Base-by-base conservation (phyloP, 64 coral and sea anemone species). In the Anthopleura sola region DNA sequence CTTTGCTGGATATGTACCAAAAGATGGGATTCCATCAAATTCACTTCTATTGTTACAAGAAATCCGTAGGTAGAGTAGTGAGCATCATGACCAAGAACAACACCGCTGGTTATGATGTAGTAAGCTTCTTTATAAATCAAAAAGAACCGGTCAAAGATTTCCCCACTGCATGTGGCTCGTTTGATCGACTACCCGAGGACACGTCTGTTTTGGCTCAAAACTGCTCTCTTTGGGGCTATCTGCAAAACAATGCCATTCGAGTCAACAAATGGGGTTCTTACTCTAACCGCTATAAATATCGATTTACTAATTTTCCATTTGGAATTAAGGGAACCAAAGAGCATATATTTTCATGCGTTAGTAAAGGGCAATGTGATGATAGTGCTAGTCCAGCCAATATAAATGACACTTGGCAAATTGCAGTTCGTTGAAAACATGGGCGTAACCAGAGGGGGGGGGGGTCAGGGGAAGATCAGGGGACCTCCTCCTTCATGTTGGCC, bases 1-100 rank as follows among this genome's bases (percentile, higher is more conserved):
- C 60, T 23, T 24, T 64, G 60, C 24, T 64, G 60, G 60, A 64
- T 64, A 64, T 64, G 4, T 23, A n/a, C 20, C 60, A 26, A 64
- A 64, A 64, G 21, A 77, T 77, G 75, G 75, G 75, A 18, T 77
- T 77, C 33, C 75, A 77, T 21, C 75, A 77, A 33, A 36, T 77
- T 15, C 75, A 40, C 6, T 77, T 77, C 20, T 40, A 40, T 37
- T 77, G 75, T 77, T 33, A 10, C 8, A 77, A 77, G 75, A 19
- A 36, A 28, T 37, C 33, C 33, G 8, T 77, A 12, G 37, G 37
- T 40, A 36, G 75, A 77, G 20, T 40, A 5, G 37, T 77, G 32
- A 36, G 37, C 33, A 77, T 77, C 75, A 77, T 77, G 75, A 77
- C 75, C 32, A 77, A 5, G 33, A 39, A 77, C 75, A 37, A 77